Evolutionary conservation across 2,113 vertebrate genomes (phyloP), one percentile per base, ranked within the genome.

Genomic region (Tiliqua scincoides): DNA sequence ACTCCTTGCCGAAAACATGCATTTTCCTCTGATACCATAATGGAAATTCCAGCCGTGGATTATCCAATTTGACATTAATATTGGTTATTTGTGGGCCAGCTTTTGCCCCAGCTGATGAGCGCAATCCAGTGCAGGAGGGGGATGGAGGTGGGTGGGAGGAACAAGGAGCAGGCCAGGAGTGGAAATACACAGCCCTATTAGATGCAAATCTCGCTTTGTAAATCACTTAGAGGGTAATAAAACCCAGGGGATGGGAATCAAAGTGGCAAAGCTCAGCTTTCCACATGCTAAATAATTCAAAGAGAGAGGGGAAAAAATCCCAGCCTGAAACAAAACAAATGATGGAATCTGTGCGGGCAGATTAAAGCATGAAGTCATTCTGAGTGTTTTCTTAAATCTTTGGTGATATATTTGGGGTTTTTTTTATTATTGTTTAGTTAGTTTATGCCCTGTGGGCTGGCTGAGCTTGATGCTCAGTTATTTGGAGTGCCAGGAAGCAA

Each of bases 31-130:
- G 77, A 90, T 93, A 86, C 80, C 43, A 78, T 94, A 93, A 94
- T 92, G 91, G 93, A 93, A 94, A 94, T 95, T 94, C 93, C 93
- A 93, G 89, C 73, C 85, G 77, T 91, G 91, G 87, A 89, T 92
- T 93, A 95, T 94, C 86, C 83, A 91, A 90, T 93, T 93, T 92
- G 94, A 95, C 94, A 93, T 94, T 93, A 92, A 94, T 90, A 92
- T 90, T 80, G 43, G 87, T 92, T 93, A 93, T 91, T 91, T 93
- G 89, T 91, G 91, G 78, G 77, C 90, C 88, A 92, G 82, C 63
- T 85, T 57, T 94, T 89, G 85, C 76, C 85, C 92, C 82, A 85
- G 90, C 74, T 91, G 85, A 93, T 88, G 87, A 78, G 90, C 35
- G 91, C n/a, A 18, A 0, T 81, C 91, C 93, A 93, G 89, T 90